Evolutionary conservation across 2,888 invertebrate genomes (phyloP), one percentile per base, ranked within the genome.

Genomic region (Oscheius sp.): DNA sequence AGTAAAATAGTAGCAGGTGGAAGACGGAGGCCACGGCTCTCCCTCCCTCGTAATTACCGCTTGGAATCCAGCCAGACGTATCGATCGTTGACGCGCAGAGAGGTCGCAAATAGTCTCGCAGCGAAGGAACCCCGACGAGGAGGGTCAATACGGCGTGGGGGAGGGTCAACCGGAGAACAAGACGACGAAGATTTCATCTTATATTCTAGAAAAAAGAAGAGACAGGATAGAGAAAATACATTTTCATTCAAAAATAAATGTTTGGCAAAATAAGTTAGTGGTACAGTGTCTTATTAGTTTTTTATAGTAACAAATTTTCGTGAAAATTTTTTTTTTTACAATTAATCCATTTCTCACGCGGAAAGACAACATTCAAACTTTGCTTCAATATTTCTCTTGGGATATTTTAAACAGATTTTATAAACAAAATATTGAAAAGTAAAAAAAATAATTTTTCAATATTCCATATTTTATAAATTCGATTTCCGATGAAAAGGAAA

Each of bases 21-120:
- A 32, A 20, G 33, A 33, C 32, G n/a, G 17, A 33, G 32, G 32
- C 20, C 20, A 14, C 33, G 33, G 32, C 20, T 41, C 57, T n/a
- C n/a, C n/a, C n/a, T n/a, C n/a, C n/a, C n/a, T 30, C 44, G 59
- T 59, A 59, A 59, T 59, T 59, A 59, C 59, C 41, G 44, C 44
- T 59, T 59, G 59, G 59, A 59, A 64, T 64, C 63, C 63, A 64
- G 51, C 50, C 63, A 64, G 49, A 49, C 45, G 49, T 50, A 50
- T 51, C 38, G 51, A 50, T 64, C 63, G 49, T 64, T 38, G 50
- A 64, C 63, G 63, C 63, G 63, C 45, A 17, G 28, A 41, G 50
- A 49, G 50, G 47, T 28, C 30, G 61, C 61, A 49, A 64, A 64
- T 47, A 38, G 63, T 49, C 50, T 32, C 63, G 49, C 17, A 33